Evolutionary conservation across 1,140 invertebrate species (phyloP), one percentile per base, ranked within the genome.

Genomic region (Trissolcus basalis): DNA sequence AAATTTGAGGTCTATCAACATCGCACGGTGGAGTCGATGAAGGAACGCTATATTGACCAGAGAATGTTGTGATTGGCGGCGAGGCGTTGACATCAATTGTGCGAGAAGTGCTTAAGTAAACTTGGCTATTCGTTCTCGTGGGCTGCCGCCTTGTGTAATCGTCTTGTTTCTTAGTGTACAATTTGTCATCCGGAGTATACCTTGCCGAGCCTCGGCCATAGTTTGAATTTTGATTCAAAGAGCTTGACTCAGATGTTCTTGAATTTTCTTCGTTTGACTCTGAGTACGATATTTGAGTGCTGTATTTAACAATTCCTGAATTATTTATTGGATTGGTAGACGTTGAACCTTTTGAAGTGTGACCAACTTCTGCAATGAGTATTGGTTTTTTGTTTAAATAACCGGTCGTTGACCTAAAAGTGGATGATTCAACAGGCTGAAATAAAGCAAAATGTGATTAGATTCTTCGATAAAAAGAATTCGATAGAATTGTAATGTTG

Each of bases 331-430:
- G 55, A 11, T 32, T 47, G 1, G 10, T 1, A 4, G 76, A 75
- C 63, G 50, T 32, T 12, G 32, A 45, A 51, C 36, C 33, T 59
- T 54, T 6, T 4, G 47, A 13, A 12, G 41, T 7, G 44, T 81
- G 45, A n/a, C 48, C 10, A 15, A 68, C 19, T 63, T 77, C 68
- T 12, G 74, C 41, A 43, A 72, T 64, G 4, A 77, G 12, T 41
- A 81, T 81, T 41, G 84, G 83, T 48, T 63, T 77, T 15, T 74
- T 78, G 27, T 82, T 80, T 6, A 81, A 82, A n/a, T 81, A 72
- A 0, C 79, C 81, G 11, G 71, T n/a, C 8, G 83, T 77, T 4
- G 77, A 27, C 0, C n/a, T n/a, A n/a, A 70, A 7, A n/a, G 80
- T 82, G 0, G 74, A 72, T 49, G 81, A 71, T 19, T 43, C 48